A percentile compares a stretch with the other conserved stretches of the same genome.
Evolutionary conservation across 2,113 vertebrate genomes (phyloP).

Genomic region (Nettapus auritus): DNA sequence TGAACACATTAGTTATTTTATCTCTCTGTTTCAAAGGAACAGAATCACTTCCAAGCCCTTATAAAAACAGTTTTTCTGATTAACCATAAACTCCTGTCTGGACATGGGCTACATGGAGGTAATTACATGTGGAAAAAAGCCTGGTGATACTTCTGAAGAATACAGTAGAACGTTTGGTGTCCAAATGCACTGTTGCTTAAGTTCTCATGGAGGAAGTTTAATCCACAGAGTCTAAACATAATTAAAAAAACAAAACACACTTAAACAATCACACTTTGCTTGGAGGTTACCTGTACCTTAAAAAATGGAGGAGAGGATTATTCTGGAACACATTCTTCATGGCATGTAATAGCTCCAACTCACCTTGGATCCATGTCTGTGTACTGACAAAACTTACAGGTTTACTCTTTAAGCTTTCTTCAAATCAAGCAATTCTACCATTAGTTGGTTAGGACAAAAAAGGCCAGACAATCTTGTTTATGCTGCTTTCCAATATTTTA

Average conservation of each 20-base stretch:
- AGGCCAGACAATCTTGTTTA: neutral
- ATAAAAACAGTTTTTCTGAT: neutral
- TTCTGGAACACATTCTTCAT: neutral
- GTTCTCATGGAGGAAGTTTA: neutral
- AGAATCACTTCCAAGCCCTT: neutral
- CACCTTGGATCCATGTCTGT: neutral
- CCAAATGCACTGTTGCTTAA: neutral
- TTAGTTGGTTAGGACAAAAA: neutral
- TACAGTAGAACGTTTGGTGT: neutral
- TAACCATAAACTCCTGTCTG: slow-evolving; percentile 6
- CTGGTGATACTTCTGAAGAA: neutral
- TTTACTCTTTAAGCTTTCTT: neutral
- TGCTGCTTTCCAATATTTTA: neutral
- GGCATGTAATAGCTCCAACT: neutral
- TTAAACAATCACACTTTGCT: neutral
- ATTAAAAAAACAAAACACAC: neutral
- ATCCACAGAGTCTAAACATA: neutral
- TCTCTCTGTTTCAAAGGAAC: neutral
- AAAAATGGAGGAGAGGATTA: neutral
- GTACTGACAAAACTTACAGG: neutral
- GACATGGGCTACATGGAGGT: neutral
- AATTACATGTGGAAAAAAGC: neutral
- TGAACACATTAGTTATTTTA: neutral
- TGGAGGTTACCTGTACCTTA: neutral
- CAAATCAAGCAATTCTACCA: neutral